Conservation (phyloP, 2,888 invertebrate species). For the Serrognathus titanus region DNA sequence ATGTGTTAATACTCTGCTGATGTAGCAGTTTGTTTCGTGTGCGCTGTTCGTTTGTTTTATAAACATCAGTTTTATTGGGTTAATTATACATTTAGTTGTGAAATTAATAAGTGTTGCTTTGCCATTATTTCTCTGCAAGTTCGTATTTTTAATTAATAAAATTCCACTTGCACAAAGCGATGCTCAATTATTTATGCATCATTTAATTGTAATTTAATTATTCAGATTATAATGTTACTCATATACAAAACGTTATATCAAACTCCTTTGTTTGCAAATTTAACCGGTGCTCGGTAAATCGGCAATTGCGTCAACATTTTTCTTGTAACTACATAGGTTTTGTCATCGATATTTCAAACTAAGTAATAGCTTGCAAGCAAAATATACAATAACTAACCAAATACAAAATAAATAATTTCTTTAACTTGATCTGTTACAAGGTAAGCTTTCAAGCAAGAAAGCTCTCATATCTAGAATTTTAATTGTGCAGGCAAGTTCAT, state of each 20-base stretch:
- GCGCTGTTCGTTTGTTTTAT: constrained; percentile 10
- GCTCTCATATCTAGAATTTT: too few species aligned
- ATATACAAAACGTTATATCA: not conserved
- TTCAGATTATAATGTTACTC: not conserved
- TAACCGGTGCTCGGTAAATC: too few species aligned
- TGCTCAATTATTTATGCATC: not conserved
- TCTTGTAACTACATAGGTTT: too few species aligned
- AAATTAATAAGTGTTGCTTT: constrained; percentile 13
- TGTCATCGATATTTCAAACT: too few species aligned
- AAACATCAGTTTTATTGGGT: constrained; percentile 25
- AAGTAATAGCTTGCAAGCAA: too few species aligned
- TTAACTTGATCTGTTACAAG: too few species aligned
- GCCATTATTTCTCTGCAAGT: not conserved
- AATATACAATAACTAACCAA: too few species aligned
- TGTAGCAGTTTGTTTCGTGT: constrained; percentile 14
- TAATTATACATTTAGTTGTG: constrained; percentile 26
- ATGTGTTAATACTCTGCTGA: constrained; percentile 14
- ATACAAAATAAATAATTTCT: not conserved
- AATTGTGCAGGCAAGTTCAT: too few species aligned
- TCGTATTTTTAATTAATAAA: not conserved
- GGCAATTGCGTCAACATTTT: too few species aligned
- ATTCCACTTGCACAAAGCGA: not conserved
- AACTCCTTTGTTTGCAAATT: too few species aligned
- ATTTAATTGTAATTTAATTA: not conserved
- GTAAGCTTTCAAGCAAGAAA: too few species aligned